Evolutionary conservation across 1,140 invertebrate genomes (phyloP), one percentile per base, ranked within the genome.

Genomic region (Mamestra configurata): DNA sequence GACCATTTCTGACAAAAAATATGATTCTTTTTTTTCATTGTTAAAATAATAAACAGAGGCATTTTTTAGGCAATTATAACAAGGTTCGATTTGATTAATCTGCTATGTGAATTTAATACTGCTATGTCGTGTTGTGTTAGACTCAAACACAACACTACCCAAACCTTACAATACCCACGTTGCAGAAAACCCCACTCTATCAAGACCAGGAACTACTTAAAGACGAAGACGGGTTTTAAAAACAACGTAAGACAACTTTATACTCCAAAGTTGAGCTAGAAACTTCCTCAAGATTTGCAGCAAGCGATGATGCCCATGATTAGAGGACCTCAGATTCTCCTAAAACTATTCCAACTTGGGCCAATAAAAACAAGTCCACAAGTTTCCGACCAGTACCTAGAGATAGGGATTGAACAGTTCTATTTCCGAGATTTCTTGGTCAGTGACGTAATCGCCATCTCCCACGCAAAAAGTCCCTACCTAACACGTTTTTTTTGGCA

Each of bases 271-370:
- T 68, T 68, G 24, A 31, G 27, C n/a, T 72, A 6, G 4, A n/a
- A 73, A 24, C 6, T 37, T 73, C 18, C 1, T 18, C 18, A 43
- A 64, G 59, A 64, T 64, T 11, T 31, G 27, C 10, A 59, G 22
- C 68, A 43, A 31, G 8, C 46, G 70, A 55, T 57, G 71, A 73
- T 73, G 51, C 71, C 53, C 71, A 57, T 73, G 71, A 73, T 73
- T 73, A 73, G 51, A 57, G 53, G 31, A 22, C 35, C 53, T n/a
- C 43, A 46, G 64, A 43, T 66, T 35, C 68, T 68, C 43, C 49
- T 55, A 57, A 71, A 73, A 73, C 71, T 57, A 73, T 57, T 57
- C 53, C 18, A 73, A 73, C 24, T 73, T 73, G 31, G 6, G n/a
- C 51, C 22, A 73, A 57, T 57, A 73, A 73, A 72, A 73, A 73